Evolutionary conservation across 2,888 invertebrate genomes (phyloP), one percentile per base, ranked within the genome.

Genomic region (Cyclophora punctaria): DNA sequence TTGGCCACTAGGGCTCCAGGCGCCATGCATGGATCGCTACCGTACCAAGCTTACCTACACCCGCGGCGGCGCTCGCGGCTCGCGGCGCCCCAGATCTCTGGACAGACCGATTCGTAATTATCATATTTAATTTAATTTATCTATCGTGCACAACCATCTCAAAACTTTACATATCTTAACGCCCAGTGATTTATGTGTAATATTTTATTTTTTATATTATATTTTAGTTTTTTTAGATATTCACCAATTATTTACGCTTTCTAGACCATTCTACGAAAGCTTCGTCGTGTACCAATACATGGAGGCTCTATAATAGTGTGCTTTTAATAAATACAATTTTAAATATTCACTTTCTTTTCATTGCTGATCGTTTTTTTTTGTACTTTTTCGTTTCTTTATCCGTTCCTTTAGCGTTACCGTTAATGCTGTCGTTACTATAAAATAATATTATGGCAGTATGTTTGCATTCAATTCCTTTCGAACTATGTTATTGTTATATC

Each of bases 101-200:
- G 84, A 85, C 85, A 83, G 83, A 83, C 77, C 77, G 70, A 77
- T 81, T 78, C 73, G 64, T 48, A 42, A 55, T 48, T 53, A 72
- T 75, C 65, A 74, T 73, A 78, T 75, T 78, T 77, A 71, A 67
- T 70, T 69, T 77, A 78, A 68, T 64, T 63, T 60, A 73, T 74
- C 81, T 87, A 88, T 79, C 80, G 85, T 86, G 87, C 87, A 88
- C 87, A 88, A 88, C 87, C 87, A 79, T 86, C 79, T 78, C 80
- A 78, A 75, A 78, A 73, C 73, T 78, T 75, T 75, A 74, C 71
- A 70, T 63, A 59, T 63, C 62, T 62, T 69, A 66, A 65, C 68
- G 60, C 57, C 60, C 62, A 58, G 66, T 70, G 62, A 62, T 64
- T 44, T 61, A 53, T 48, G 50, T 58, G 55, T 52, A 43, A 33